These are phyloP conservation scores for Falco columbarius DNA, from an alignment of 2,797 vertebrate species.

Conservation along the genomic window DNA sequence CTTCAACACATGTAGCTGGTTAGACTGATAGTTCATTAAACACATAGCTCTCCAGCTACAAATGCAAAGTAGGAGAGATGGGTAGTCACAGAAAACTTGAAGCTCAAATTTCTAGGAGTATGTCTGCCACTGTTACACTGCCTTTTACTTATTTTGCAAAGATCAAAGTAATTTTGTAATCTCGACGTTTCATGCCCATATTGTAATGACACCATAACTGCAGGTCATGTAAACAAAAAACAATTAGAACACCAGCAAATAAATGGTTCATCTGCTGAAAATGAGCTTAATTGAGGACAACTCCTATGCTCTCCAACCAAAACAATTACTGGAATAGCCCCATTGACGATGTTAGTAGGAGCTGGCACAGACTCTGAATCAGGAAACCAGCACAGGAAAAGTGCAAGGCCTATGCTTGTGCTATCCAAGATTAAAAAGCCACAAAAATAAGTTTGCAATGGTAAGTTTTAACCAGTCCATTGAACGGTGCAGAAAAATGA, in stretches of 20 bases:
- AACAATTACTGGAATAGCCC: conserved; percentile 63
- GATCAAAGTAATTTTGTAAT: not conserved
- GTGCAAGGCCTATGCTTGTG: not conserved
- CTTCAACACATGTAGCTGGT: not conserved
- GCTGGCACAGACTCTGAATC: not conserved
- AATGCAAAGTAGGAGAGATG: not conserved
- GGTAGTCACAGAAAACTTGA: not conserved
- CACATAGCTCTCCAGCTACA: not conserved
- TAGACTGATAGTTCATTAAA: not conserved
- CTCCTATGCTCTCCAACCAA: not conserved
- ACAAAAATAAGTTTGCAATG: not conserved
- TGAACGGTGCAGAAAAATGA: not conserved
- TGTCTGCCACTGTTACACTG: not conserved
- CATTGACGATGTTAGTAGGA: not conserved
- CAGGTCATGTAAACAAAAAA: not conserved
- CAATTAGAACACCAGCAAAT: not conserved
- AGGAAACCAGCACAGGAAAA: conserved; percentile 53
- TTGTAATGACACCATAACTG: not conserved
- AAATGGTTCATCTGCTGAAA: conserved; percentile 25
- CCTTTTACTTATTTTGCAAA: not conserved
- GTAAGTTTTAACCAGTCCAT: not conserved
- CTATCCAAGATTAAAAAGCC: not conserved
- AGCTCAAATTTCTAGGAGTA: not conserved
- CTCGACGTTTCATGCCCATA: not conserved
- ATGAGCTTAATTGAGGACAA: not conserved